Conservation (phyloP, 2,113 vertebrate genomes). For the Bufo bufo region DNA sequence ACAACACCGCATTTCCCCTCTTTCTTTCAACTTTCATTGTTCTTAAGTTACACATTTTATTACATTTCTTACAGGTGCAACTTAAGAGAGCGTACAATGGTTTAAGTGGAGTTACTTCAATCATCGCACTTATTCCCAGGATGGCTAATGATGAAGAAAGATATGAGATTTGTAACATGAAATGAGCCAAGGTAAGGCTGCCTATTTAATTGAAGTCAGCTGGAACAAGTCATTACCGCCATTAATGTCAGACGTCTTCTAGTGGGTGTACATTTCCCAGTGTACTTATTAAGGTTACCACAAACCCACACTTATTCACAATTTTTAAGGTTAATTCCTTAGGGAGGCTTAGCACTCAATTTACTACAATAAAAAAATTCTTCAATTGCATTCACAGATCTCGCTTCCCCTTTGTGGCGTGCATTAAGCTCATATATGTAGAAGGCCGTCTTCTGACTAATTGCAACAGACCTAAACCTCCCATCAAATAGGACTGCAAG, state of each 20-base stretch:
- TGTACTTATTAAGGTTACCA: slow-evolving; percentile 53
- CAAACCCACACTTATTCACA: slow-evolving; percentile 52
- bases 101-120: slow-evolving; percentile 45
- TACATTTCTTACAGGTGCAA: slow-evolving; percentile 49
- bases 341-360: slow-evolving; percentile 50
- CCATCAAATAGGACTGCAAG: slow-evolving; percentile 27
- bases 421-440: slow-evolving; percentile 34
- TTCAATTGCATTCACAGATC: slow-evolving; percentile 54
- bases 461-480: slow-evolving; percentile 32
- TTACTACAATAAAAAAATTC: slow-evolving; percentile 50
- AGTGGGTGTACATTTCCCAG: slow-evolving; percentile 54
- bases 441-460: slow-evolving; percentile 31
- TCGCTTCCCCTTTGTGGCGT: slow-evolving; percentile 27
- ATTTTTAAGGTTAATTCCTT: slow-evolving; percentile 37
- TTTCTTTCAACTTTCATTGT: slow-evolving; percentile 44
- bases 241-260: slow-evolving; percentile 55
- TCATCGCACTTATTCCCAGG: slow-evolving; percentile 43
- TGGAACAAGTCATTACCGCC: slow-evolving; percentile 50
- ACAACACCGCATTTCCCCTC: not conserved
- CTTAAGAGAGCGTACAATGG: slow-evolving; percentile 36
- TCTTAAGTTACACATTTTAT: slow-evolving; percentile 50
- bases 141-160: slow-evolving; percentile 47
- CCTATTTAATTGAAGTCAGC: slow-evolving; percentile 58
- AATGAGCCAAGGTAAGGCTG: slow-evolving; percentile 54
- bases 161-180: slow-evolving; percentile 55